A percentile compares a stretch with the other conserved stretches of the same genome.
These are phyloP conservation scores for Rhaphigaster nebulosa DNA, from an alignment of 2,888 invertebrate genomes.

Conservation along the genomic window DNA sequence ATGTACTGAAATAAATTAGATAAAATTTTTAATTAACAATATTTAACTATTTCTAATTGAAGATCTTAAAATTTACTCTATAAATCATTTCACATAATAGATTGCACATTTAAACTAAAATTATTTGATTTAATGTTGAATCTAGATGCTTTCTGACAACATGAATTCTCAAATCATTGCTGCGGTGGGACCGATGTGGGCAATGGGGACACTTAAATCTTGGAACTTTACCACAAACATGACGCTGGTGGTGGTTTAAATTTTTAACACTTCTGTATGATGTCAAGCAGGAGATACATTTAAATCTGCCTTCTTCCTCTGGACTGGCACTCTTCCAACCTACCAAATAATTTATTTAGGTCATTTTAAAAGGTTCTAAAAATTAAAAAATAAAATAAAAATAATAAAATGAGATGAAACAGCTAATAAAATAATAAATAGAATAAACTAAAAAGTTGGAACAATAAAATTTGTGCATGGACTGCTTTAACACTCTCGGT, in stretches of 20 bases:
- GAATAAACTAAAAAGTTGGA: background rate
- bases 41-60: background rate
- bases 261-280: constrained; percentile 68
- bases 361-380: background rate
- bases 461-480: background rate
- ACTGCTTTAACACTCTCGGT: too few relatives aligned
- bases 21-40: background rate
- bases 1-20: background rate
- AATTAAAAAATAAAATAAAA: background rate
- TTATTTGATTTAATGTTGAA: background rate
- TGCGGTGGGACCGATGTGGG: constrained; percentile 65
- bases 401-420: background rate
- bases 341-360: background rate
- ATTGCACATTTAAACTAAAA: constrained; percentile 11
- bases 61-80: background rate
- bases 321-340: background rate
- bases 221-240: constrained; percentile 65
- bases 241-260: constrained; percentile 66
- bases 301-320: constrained; percentile 31
- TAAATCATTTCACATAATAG: background rate
- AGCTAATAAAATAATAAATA: background rate
- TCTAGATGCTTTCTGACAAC: constrained; percentile 60
- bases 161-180: constrained; percentile 64
- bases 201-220: constrained; percentile 70
- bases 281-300: constrained; percentile 67